These are phyloP conservation scores for Oedothorax gibbosus DNA, from an alignment of 1,140 invertebrate species.

Conservation along the genomic window DNA sequence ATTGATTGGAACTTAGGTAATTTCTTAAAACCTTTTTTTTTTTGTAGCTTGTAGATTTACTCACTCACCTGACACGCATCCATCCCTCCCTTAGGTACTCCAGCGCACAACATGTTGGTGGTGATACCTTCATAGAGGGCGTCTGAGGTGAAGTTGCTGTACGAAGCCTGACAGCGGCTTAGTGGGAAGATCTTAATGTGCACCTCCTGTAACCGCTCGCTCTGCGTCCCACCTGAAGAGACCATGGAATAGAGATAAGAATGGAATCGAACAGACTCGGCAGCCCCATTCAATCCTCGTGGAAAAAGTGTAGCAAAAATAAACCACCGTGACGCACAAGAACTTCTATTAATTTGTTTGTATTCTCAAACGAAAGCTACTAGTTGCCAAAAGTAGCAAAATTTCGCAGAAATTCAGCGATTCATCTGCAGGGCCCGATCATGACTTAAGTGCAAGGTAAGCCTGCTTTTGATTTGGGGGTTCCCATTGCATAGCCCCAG, in stretches of 20 bases:
- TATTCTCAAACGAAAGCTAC: too few relatives aligned
- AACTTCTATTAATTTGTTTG: too few relatives aligned
- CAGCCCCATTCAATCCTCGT: not conserved
- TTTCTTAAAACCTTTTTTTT: too few relatives aligned
- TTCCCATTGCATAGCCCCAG: too few relatives aligned
- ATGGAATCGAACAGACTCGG: not conserved
- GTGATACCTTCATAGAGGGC: slow-evolving; percentile 20
- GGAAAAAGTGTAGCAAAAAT: not conserved
- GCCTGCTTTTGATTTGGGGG: too few relatives aligned
- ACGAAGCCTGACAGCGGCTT: slow-evolving; percentile 81
- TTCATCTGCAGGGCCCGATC: too few relatives aligned
- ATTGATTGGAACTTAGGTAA: too few relatives aligned
- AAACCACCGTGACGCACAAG: too few relatives aligned
- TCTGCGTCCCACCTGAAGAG: slow-evolving; percentile 74
- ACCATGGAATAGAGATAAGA: not conserved
- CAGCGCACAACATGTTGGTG: slow-evolving; percentile 1
- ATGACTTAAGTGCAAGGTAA: too few relatives aligned
- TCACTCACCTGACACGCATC: slow-evolving; percentile 71
- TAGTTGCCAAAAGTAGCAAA: too few relatives aligned
- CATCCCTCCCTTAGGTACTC: slow-evolving; percentile 60
- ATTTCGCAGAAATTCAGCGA: too few relatives aligned
- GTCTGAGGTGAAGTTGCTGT: not conserved
- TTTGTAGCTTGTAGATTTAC: too few relatives aligned
- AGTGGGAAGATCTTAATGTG: slow-evolving; percentile 91
- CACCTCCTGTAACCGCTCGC: slow-evolving; percentile 87